Percentiles rank a stretch among this genome's conserved stretches.
Evolutionary conservation across 2,797 vertebrate genomes (phyloP).

Genomic region (Morus bassanus): DNA sequence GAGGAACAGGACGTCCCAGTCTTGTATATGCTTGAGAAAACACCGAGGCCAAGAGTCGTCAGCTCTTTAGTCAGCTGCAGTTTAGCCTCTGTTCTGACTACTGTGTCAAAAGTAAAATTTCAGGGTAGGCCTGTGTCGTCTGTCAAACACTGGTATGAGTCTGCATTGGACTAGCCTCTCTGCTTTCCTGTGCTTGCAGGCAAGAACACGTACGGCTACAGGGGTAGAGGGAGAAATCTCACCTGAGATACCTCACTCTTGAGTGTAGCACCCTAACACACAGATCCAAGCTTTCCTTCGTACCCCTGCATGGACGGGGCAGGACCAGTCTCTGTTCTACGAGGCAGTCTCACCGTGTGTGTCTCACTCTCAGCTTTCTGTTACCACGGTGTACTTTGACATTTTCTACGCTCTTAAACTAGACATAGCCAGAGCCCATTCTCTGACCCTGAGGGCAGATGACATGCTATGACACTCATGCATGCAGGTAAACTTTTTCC

Average conservation of each 20-base stretch:
- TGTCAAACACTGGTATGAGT: fast-evolving
- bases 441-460: neutral
- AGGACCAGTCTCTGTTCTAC: neutral
- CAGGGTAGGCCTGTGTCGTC: too few species aligned
- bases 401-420: neutral
- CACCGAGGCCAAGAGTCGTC: neutral
- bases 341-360: fast-evolving
- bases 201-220: fast-evolving
- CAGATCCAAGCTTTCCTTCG: neutral
- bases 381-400: fast-evolving
- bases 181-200: neutral
- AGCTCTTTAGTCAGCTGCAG: neutral
- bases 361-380: neutral
- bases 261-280: neutral
- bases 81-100: neutral
- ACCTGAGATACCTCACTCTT: neutral
- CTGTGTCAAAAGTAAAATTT: neutral
- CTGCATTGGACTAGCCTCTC: neutral
- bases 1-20: neutral
- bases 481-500: neutral
- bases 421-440: neutral
- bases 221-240: neutral
- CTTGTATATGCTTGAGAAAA: neutral
- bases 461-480: neutral
- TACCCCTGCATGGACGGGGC: fast-evolving